Evolutionary conservation across 2,113 vertebrate genomes (phyloP).

Genomic region (Hoplias malabaricus): DNA sequence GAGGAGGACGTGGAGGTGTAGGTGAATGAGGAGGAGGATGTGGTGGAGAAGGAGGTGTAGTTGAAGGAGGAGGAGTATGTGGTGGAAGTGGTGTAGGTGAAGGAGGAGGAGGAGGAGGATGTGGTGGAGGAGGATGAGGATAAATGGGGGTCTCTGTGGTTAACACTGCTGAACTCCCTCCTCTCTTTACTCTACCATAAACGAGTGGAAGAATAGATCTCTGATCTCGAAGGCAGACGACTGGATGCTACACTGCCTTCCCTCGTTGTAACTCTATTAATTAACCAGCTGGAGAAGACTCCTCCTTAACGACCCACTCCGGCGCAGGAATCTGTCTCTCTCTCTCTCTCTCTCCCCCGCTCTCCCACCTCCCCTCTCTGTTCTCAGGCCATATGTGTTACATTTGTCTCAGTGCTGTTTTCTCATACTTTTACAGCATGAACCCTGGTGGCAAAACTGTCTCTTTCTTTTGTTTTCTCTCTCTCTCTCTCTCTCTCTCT

Average conservation of each 20-base stretch:
- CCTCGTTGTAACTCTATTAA: slow-evolving; percentile 32
- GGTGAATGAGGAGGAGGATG: no score
- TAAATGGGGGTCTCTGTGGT: no score
- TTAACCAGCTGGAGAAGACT: slow-evolving; percentile 31
- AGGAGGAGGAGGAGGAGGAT: no score
- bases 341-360: neutral
- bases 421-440: slow-evolving; percentile 41
- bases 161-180: no score
- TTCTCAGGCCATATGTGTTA: slow-evolving; percentile 37
- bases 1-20: no score
- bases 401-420: slow-evolving; percentile 37
- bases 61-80: no score
- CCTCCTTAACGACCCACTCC: slow-evolving; percentile 5
- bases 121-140: no score
- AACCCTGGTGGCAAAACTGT: slow-evolving; percentile 22
- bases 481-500: no score
- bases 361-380: neutral
- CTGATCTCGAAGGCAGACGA: neutral
- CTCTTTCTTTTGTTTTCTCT: no score
- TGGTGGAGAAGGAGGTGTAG: no score
- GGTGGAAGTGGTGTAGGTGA: no score
- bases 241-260: neutral
- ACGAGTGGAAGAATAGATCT: neutral
- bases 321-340: neutral
- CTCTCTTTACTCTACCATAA: neutral